These are phyloP conservation scores for Amphipoea oculea DNA, from an alignment of 2,888 invertebrate species.

Conservation along the genomic window DNA sequence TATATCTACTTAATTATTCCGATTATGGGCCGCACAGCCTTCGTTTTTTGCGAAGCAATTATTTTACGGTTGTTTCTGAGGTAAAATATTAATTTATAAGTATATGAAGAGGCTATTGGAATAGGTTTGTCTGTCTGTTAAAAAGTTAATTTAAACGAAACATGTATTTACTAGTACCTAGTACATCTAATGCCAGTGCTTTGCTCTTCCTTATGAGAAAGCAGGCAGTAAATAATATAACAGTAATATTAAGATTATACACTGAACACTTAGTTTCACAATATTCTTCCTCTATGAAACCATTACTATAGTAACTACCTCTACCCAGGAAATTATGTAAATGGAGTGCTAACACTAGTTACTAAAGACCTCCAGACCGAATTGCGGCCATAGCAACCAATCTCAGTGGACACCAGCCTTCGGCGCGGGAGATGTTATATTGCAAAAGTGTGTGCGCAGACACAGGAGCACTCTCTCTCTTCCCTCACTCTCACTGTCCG, in stretches of 20 bases:
- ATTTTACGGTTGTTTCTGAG: constrained; percentile 39
- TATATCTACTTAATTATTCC: constrained; percentile 55
- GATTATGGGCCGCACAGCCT: constrained; percentile 48
- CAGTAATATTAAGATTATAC: constrained; percentile 27
- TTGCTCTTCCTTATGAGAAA: constrained; percentile 16
- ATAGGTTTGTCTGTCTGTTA: neutral
- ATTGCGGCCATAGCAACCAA: too few species aligned
- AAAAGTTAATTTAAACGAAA: neutral
- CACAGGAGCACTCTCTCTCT: too few species aligned
- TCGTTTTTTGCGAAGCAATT: constrained; percentile 43
- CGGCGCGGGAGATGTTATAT: too few species aligned
- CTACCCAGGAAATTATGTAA: neutral
- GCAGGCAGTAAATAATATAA: constrained; percentile 16
- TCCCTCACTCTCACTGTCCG: too few species aligned
- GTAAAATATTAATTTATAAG: constrained; percentile 23
- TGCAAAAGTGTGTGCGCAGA: too few species aligned
- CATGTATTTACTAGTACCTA: neutral
- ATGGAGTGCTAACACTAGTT: constrained; percentile 28
- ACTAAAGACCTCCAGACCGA: too few species aligned
- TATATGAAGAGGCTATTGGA: neutral
- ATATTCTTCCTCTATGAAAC: constrained; percentile 48
- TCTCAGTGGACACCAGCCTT: too few species aligned
- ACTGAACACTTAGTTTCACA: constrained; percentile 24
- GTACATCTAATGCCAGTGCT: neutral
- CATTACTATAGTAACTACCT: constrained; percentile 25